phyloP scores from a whole-genome alignment of 2,888 invertebrate species.

The Rotaria socialis region DNA sequence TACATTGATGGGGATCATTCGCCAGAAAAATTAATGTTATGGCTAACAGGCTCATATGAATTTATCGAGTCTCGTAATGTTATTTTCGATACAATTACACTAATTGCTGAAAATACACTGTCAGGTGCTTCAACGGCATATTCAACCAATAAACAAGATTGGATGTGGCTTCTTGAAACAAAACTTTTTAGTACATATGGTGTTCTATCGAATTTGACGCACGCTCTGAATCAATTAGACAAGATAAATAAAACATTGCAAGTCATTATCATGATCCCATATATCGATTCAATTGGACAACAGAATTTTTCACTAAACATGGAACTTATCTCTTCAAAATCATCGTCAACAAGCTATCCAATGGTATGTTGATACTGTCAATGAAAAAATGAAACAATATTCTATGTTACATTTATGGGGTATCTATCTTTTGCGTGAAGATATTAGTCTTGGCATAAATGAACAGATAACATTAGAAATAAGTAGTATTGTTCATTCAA shows the following conservation, averaged over 20 bases:
- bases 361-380: neutral
- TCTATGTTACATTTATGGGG: neutral
- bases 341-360: conserved; percentile 3
- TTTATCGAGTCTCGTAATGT: neutral
- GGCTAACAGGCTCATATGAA: neutral
- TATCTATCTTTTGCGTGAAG: conserved; percentile 21
- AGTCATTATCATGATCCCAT: neutral
- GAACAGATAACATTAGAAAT: conserved; percentile 5
- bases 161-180: neutral
- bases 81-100: neutral
- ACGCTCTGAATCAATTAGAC: neutral
- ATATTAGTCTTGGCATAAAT: neutral
- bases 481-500: neutral
- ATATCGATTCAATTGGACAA: neutral
- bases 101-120: neutral
- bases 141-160: conserved; percentile 32
- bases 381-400: neutral
- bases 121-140: neutral
- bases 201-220: neutral
- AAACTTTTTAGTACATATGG: neutral
- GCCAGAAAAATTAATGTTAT: neutral
- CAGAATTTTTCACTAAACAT: neutral
- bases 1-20: neutral
- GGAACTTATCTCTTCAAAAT: neutral
- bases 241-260: neutral